These are phyloP conservation scores for Hirtodrosophila trivittata DNA, from an alignment of 2,888 invertebrate genomes.

Conservation along the genomic window DNA sequence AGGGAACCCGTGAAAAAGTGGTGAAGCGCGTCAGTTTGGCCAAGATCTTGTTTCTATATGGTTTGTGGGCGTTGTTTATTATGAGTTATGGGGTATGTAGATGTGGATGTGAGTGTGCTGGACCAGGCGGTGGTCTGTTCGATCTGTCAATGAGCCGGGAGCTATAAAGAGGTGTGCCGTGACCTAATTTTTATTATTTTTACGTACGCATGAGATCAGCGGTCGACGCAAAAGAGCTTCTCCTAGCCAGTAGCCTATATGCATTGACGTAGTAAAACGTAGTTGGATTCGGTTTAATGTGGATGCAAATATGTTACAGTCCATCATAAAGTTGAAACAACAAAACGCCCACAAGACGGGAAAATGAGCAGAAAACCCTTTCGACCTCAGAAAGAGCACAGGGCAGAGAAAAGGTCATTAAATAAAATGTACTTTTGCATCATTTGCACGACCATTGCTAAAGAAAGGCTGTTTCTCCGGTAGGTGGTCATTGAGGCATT, in stretches of 20 bases:
- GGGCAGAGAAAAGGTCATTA: conserved; percentile 41
- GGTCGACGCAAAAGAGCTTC: conserved; percentile 8
- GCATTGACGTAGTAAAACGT: conserved; percentile 48
- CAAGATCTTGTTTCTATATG: conserved; percentile 27
- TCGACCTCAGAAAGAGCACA: conserved; percentile 14
- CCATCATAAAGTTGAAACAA: conserved; percentile 36
- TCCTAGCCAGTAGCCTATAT: conserved; percentile 8
- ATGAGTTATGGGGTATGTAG: conserved; percentile 38
- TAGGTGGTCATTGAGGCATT: conserved; percentile 11
- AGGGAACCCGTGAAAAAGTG: conserved; percentile 62
- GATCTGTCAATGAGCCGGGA: conserved; percentile 49
- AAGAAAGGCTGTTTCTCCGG: conserved; percentile 21
- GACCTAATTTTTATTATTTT: conserved; percentile 65
- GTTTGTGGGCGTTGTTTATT: conserved; percentile 64
- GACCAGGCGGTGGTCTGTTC: conserved; percentile 30
- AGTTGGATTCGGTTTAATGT: conserved; percentile 23
- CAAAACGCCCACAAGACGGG: conserved; percentile 44
- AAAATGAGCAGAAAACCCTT: conserved; percentile 32
- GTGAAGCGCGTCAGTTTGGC: conserved; percentile 49
- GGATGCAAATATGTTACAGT: conserved; percentile 37
- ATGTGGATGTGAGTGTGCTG: conserved; percentile 19
- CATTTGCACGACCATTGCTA: conserved; percentile 44
- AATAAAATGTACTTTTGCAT: conserved; percentile 56
- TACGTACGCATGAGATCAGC: conserved; percentile 67
- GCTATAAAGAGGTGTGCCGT: conserved; percentile 73